Base-by-base conservation (phyloP, 2,113 vertebrate genomes). In the Sula dactylatra region DNA sequence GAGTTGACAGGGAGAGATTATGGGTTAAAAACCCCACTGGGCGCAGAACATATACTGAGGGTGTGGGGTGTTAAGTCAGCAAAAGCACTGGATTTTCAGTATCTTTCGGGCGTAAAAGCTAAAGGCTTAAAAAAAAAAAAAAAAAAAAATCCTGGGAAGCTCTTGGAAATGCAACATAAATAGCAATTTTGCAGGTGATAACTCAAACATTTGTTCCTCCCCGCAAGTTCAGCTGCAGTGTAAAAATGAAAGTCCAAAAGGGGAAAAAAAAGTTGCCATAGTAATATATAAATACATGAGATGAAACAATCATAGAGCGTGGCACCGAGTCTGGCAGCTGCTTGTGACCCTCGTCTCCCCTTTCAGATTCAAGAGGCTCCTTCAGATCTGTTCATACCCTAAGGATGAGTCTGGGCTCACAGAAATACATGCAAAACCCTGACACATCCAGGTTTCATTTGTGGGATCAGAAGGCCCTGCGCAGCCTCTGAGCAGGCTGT, bases 341-440 rank as follows among this genome's bases (percentile, higher is more conserved):
- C 15, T 45, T 22, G 47, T 4, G 16, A 55, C 56, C 54, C 18
- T 11, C 36, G 1, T 16, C 24, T 45, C 26, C 73, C 45, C 25
- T 34, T 72, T 12, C 40, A 11, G 65, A 56, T 65, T 27, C 14
- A 8, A 45, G 44, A 1, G 40, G 74, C 12, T 45, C 83, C 71
- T 74, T 45, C 16, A 25, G 59, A 11, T 36, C 36, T 4, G 11
- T 12, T 70, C 38, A 9, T 15, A 66, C 24, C 47, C 45, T 6
- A 70, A 29, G 16, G 59, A 64, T 40, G 50, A 32, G 31, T 4
- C 44, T 32, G 47, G 4, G 0, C 22, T 45, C 67, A 18, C 32
- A 17, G 3, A 10, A 40, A 38, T 1, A 14, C 27, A 3, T 1
- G 4, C 27, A 44, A 66, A 67, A 22, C 24, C 22, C 56, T 0